Conservation (phyloP, 1,140 invertebrate genomes). For the Melipona quadrifasciata region DNA sequence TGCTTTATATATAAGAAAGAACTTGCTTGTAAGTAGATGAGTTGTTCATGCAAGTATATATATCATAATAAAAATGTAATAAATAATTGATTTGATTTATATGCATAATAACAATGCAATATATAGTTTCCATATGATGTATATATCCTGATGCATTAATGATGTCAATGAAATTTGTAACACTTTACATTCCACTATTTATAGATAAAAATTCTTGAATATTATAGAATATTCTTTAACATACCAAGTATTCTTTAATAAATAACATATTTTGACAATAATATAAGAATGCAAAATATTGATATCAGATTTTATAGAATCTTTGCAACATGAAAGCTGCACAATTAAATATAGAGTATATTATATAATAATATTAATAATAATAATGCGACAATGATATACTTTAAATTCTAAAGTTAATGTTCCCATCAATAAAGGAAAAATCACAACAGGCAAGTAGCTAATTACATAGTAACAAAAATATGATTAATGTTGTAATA, state of each 20-base stretch:
- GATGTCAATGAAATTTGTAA: background rate
- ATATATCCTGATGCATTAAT: constrained; percentile 7
- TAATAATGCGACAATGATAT: constrained; percentile 17
- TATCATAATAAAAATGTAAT: constrained; percentile 16
- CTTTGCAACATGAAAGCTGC: background rate
- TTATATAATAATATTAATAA: constrained; percentile 18
- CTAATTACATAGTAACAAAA: constrained; percentile 70
- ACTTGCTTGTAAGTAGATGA: constrained; percentile 19
- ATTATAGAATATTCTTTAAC: background rate
- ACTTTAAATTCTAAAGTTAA: constrained; percentile 17
- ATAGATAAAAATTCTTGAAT: constrained; percentile 11
- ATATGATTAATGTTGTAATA: constrained; percentile 70
- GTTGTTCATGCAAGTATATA: constrained; percentile 9
- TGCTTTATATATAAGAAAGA: background rate
- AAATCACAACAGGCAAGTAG: constrained; percentile 73
- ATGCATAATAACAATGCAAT: constrained; percentile 19
- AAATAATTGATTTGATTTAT: constrained; percentile 33
- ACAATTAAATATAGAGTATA: constrained; percentile 34
- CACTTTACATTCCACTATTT: background rate
- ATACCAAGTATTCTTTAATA: background rate
- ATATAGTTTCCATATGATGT: constrained; percentile 16
- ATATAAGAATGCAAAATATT: constrained; percentile 21
- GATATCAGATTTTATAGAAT: background rate
- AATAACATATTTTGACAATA: constrained; percentile 17
- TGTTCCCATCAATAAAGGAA: constrained; percentile 44